Conservation (phyloP, 2,888 invertebrate genomes). For the Monopis laevigella region DNA sequence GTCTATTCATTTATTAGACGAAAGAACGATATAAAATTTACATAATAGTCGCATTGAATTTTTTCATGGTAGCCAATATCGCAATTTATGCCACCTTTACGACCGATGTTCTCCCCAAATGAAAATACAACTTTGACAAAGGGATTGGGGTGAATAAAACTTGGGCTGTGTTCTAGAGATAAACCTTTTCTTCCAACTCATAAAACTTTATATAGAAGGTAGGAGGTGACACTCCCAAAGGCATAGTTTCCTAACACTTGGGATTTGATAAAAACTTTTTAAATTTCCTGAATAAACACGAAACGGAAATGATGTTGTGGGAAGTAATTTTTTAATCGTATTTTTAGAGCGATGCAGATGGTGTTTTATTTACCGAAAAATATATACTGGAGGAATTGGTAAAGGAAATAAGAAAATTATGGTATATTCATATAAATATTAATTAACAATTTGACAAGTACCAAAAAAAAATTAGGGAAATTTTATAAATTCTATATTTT, state of each 20-base stretch:
- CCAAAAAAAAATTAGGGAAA: no score
- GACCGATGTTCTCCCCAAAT: slow-evolving; percentile 1
- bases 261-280: slow-evolving; percentile 12
- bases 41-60: no score
- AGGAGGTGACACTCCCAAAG: slow-evolving; percentile 32
- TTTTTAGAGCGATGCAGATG: no score
- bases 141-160: slow-evolving; percentile 10
- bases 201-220: slow-evolving; percentile 55
- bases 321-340: no score
- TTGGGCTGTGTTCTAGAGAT: slow-evolving; percentile 13
- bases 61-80: slow-evolving; percentile 3
- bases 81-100: slow-evolving; percentile 11
- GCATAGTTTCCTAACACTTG: slow-evolving; percentile 36
- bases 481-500: no score
- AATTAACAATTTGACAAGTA: no score
- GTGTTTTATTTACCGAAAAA: no score
- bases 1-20: no score
- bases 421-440: no score
- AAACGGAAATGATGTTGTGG: slow-evolving; percentile 3
- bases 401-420: no score
- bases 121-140: slow-evolving; percentile 11
- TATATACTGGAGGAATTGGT: no score
- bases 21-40: no score
- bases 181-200: slow-evolving; percentile 50
- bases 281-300: slow-evolving; percentile 10